Conservation (phyloP, 2,113 vertebrate species). For the Falcunculus frontatus region DNA sequence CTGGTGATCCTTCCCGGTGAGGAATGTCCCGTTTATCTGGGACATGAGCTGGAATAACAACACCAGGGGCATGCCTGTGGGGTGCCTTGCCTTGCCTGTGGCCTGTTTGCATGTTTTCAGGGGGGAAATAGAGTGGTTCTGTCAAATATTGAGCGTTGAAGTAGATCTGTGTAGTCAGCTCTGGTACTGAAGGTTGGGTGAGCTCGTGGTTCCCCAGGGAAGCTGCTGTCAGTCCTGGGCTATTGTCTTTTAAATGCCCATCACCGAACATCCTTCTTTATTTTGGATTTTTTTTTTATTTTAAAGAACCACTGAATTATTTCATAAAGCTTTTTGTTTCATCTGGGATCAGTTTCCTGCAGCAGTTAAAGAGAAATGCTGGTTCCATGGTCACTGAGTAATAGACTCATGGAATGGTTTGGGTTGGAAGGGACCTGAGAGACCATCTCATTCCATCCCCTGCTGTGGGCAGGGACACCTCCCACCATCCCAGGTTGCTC, state of each 20-base stretch:
- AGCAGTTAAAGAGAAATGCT: neutral
- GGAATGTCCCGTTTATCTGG: neutral
- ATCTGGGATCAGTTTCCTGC: neutral
- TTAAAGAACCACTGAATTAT: neutral
- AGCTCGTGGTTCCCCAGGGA: neutral
- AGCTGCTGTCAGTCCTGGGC: neutral
- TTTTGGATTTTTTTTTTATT: neutral
- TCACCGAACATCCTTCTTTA: neutral
- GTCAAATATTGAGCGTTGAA: neutral
- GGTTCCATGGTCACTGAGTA: accelerated
- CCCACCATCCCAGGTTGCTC: neutral
- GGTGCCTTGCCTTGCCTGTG: neutral
- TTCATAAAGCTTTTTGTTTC: neutral
- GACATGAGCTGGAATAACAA: neutral
- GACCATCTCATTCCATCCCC: neutral
- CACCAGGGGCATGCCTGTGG: accelerated
- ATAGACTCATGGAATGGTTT: accelerated
- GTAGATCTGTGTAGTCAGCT: neutral
- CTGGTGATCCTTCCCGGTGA: neutral
- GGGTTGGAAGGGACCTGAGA: neutral
- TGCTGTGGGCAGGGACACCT: neutral
- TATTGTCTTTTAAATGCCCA: accelerated
- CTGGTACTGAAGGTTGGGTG: neutral
- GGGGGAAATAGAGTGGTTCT: neutral
- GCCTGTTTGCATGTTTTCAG: neutral